Base-by-base conservation (phyloP, 2,113 vertebrate genomes). In the Callaeas wilsoni region DNA sequence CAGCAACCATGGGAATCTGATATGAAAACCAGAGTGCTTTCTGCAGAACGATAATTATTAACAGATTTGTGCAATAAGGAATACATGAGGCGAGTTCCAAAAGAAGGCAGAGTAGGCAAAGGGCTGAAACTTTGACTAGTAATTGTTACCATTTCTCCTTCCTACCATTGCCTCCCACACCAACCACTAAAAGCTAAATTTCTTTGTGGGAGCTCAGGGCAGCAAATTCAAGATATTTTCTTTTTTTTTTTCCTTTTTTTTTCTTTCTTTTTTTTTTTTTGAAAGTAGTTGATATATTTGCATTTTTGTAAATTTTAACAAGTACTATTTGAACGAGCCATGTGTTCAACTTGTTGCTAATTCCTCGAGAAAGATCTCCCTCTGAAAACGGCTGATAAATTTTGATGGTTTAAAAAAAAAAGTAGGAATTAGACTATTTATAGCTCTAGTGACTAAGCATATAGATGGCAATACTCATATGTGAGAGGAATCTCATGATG, bases 391-490 rank as follows among this genome's bases (percentile, higher is more conserved):
- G 21, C 16, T 50, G 27, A 78, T 68, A 17, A 62, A 67, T 63
- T 25, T 26, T 74, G 12, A 21, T 79, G 18, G 23, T 46, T 49
- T 7, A 4, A 64, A 84, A 59, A 75, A 46, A 30, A 16, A 4
- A 50, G 56, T 27, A 74, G 33, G 6, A 67, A 44, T 71, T 71
- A 32, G 35, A 39, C 64, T 97, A 96, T 97, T 97, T 96, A 87
- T 97, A 97, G 86, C 55, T 81, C 14, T 56, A 65, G 26, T 93
- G 96, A 97, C 83, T 95, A 68, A 96, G 82, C 84, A 92, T 67
- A 44, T 76, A 57, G 50, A 29, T 35, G 46, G 44, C n/a, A 90
- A 25, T 29, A 85, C 30, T 97, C 70, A 64, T 25, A 39, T 33
- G 27, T 60, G 49, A 93, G 37, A 91, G 30, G n/a, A 57, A 30